Evolutionary conservation across 2,797 vertebrate genomes (phyloP), one percentile per base, ranked within the genome.

Genomic region (Psittacula echo): DNA sequence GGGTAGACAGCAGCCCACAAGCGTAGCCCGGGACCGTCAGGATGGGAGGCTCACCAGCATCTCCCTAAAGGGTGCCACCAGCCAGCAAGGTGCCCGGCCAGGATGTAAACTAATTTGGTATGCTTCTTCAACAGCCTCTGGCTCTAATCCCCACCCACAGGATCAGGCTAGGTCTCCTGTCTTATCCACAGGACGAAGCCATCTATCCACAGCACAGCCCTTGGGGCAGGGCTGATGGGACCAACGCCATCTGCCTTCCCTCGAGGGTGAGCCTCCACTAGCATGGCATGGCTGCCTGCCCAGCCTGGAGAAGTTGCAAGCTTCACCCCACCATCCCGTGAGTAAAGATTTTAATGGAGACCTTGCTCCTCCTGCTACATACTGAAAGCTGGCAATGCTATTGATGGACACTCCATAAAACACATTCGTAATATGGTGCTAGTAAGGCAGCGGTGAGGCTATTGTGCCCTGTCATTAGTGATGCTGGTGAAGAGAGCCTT

Each of bases 1-100:
- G 34, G 26, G 11, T 23, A 87, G 34, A 51, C 13, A 70, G 72
- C 32, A 76, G 24, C 20, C 10, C 24, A 18, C 11, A 65, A 54
- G 37, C 2, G 0, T 8, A 48, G 41, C 13, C 23, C 2, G 2
- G 29, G 58, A 48, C 62, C 27, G 18, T 3, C 1, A 0, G n/a
- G n/a, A 75, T 9, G 50, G 37, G 19, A 93, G 5, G 22, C 29
- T 71, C 61, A 84, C 50, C 34, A 70, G 58, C 7, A 5, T 58
- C 75, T 77, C 37, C 60, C 62, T 53, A 83, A 86, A 77, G 47
- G 54, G 17, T 67, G 56, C 34, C 78, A 75, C n/a, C 21, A 21
- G 51, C 27, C 60, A 87, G 30, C 51, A 82, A 79, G 22, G 47
- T 45, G 34, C 67, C 29, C 0, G 0, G 37, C 68, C 41, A 20